Evolutionary conservation across 2,888 invertebrate species (phyloP).

Genomic region (Erpobdella octoculata): DNA sequence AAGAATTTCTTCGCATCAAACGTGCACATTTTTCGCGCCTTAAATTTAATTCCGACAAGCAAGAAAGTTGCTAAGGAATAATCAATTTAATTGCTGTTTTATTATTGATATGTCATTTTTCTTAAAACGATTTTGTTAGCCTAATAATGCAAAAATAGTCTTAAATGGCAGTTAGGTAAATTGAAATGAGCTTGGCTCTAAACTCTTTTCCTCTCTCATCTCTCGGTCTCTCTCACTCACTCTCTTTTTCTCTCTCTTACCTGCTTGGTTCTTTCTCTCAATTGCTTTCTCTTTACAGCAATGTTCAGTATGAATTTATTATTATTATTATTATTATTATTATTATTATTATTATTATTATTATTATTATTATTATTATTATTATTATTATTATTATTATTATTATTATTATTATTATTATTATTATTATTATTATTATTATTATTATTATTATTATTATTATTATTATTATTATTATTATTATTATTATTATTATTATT

Average conservation of each 20-base stretch:
- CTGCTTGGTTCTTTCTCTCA: not conserved
- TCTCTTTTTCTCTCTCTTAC: not conserved
- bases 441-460: not conserved
- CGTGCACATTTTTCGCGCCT: too few species aligned
- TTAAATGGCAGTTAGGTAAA: too few species aligned
- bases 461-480: not conserved
- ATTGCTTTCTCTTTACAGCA: not conserved
- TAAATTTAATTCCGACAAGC: too few species aligned
- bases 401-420: not conserved
- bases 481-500: not conserved
- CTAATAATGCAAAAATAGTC: too few species aligned
- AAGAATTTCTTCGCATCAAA: too few species aligned
- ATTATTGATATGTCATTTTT: too few species aligned
- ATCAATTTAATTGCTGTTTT: too few species aligned
- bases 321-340: not conserved
- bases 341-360: not conserved
- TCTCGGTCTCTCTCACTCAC: not conserved
- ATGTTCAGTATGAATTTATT: not conserved
- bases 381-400: not conserved
- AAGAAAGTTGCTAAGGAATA: too few species aligned
- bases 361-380: not conserved
- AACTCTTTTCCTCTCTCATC: too few species aligned
- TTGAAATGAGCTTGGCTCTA: too few species aligned
- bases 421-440: not conserved
- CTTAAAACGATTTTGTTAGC: too few species aligned